Base-by-base conservation (phyloP, 2,113 vertebrate genomes). In the Vulpes vulpes region DNA sequence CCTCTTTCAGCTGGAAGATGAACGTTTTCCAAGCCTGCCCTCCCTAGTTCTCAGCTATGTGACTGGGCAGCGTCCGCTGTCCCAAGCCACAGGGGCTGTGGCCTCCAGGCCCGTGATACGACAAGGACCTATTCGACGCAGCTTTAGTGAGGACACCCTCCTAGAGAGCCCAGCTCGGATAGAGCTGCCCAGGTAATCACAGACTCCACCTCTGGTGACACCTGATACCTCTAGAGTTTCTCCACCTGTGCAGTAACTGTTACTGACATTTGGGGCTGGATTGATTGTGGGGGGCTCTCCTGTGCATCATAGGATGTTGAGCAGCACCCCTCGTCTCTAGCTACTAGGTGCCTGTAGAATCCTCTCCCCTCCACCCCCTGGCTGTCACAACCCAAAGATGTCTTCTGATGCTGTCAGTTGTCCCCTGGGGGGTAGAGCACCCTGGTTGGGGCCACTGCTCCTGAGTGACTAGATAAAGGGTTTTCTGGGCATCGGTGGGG, bases 1-100 rank as follows among this genome's bases (percentile, higher is more conserved):
- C 94, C 98, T 99, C 94, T 99, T 99, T 98, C 99, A 99, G 98
- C 99, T 99, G 30, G 99, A 99, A 97, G 99, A 99, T 65, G 99
- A 99, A 76, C 99, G 98, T 93, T 99, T 99, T 53, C 98, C 99
- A 97, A 99, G 98, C 32, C 97, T 99, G 59, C 99, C 99, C 0
- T 99, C 99, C 53, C 98, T 99, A 86, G 98, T 99, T 55, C 98
- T 84, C 3, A 99, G 99, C 97, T 99, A 99, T 0, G 98, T 99
- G 92, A 99, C 99, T 0, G 98, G 98, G 5, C 98, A 98, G 27
- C 98, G 83, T 15, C 98, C 99, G 23, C 98, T 99, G 95, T 99
- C 99, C 5, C 98, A 99, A 73, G 98, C 97, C 80, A 99, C 99
- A 0, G 99, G 99, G 14, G 99, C 99, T 3, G 97, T 99, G 91